Evolutionary conservation across 2,113 vertebrate genomes (phyloP).

Genomic region (Pelodiscus sinensis): DNA sequence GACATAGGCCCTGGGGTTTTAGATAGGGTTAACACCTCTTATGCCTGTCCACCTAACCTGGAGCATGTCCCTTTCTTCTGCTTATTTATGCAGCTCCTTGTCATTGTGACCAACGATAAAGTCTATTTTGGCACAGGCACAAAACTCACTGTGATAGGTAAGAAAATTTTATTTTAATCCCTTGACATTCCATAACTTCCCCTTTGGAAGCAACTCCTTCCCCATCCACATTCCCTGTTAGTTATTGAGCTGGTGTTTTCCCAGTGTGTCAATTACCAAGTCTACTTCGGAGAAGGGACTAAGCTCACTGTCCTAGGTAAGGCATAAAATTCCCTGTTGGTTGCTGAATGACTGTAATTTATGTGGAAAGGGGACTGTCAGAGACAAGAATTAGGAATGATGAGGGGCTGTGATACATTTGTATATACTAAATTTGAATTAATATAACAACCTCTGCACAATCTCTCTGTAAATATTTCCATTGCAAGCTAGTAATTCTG

Average conservation of each 20-base stretch:
- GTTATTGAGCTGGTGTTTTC: not conserved
- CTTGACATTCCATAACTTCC: not conserved
- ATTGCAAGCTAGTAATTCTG: not conserved
- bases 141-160: conserved; percentile 83
- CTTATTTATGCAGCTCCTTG: not conserved
- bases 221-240: not conserved
- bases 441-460: not conserved
- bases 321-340: not conserved
- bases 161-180: conserved; percentile 49
- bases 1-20: not conserved
- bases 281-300: conserved; percentile 66
- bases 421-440: not conserved
- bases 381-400: not conserved
- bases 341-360: not conserved
- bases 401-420: not conserved
- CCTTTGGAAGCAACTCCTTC: not conserved
- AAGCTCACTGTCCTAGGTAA: conserved; percentile 61
- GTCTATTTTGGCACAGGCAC: conserved; percentile 81
- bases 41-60: not conserved
- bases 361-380: not conserved
- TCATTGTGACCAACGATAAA: conserved; percentile 27
- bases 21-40: not conserved
- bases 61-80: not conserved
- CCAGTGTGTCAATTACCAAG: conserved; percentile 24
- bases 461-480: not conserved